Base-by-base conservation (phyloP, 92 coral and sea anemone genomes). In the Desmophyllum pertusum region DNA sequence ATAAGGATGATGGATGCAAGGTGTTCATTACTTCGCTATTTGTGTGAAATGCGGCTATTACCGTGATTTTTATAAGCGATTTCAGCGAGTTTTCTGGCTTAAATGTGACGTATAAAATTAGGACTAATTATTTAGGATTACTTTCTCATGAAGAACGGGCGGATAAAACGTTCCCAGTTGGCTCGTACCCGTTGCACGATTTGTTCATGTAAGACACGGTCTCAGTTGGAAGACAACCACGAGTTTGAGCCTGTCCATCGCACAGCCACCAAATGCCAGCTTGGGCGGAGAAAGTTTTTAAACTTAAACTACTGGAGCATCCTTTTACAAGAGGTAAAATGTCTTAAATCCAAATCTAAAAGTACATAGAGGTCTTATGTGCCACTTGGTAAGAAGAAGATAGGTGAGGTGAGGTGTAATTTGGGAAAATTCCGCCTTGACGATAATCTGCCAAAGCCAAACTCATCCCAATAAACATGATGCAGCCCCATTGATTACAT, bases 141-240 rank as follows among this genome's bases (percentile, higher is more conserved):
- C 27, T 36, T 48, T 67, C 21, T 43, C 41, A 30, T 48, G 35
- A 17, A 80, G 84, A 66, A 52, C 36, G 9, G 35, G 4, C 46
- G 17, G 9, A 35, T 67, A 14, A 70, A 46, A 31, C 75, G 66
- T 5, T 46, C 37, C 23, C 65, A 66, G 75, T 3, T 0, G 18
- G 63, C 30, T 21, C n/a, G 84, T 23, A 6, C 76, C 48, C 7
- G 39, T 37, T 23, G 38, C 76, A 50, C 43, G 43, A 55, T 80
- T 80, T 67, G 75, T 37, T 50, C n/a, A 80, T 36, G 25, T 80
- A 6, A n/a, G 84, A 80, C 66, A 23, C 75, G 7, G 48, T n/a
- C 75, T 25, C 84, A 80, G 31, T 17, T 80, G 63, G 84, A 80
- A 45, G 84, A 80, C 15, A 48, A 51, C 41, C 75, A 80, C 75